Percentiles rank a stretch among this genome's conserved stretches.
phyloP scores from a whole-genome alignment of 2,797 vertebrate species.

The Salmo trutta region DNA sequence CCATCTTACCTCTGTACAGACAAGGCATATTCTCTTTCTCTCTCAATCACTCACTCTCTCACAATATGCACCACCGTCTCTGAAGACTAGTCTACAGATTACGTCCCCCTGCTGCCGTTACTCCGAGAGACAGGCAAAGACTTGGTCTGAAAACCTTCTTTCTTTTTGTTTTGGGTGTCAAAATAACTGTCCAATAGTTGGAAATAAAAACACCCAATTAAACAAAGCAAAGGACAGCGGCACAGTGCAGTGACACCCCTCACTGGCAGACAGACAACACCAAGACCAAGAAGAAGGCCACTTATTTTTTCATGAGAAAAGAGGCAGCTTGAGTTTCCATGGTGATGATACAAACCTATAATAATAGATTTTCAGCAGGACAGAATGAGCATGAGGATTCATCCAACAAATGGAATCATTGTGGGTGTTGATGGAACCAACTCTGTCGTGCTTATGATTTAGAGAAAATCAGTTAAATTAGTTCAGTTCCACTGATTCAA shows the following conservation, averaged over 20 bases:
- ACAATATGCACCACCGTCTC: not conserved
- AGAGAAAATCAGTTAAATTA: not conserved
- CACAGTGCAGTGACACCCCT: not conserved
- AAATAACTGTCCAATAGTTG: not conserved
- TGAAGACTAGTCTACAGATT: not conserved
- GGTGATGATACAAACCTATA: not conserved
- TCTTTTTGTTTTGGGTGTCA: not conserved
- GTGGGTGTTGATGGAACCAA: not conserved
- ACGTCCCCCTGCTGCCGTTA: not conserved
- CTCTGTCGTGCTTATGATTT: not conserved
- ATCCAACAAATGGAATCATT: not conserved
- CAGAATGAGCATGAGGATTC: not conserved
- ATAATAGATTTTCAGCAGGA: not conserved
- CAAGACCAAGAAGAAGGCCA: not conserved
- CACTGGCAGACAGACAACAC: not conserved
- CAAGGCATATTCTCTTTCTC: not conserved
- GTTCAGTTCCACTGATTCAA: not conserved
- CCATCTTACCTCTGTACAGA: not conserved
- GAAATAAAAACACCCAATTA: not conserved
- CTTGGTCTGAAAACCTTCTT: not conserved
- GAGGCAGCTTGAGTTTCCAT: not conserved
- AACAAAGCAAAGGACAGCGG: not conserved
- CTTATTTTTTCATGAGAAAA: not conserved
- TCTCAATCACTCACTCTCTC: not conserved
- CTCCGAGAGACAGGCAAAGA: not conserved